Conservation (phyloP, 2,888 invertebrate genomes). For the Schizotus pectinicornis region DNA sequence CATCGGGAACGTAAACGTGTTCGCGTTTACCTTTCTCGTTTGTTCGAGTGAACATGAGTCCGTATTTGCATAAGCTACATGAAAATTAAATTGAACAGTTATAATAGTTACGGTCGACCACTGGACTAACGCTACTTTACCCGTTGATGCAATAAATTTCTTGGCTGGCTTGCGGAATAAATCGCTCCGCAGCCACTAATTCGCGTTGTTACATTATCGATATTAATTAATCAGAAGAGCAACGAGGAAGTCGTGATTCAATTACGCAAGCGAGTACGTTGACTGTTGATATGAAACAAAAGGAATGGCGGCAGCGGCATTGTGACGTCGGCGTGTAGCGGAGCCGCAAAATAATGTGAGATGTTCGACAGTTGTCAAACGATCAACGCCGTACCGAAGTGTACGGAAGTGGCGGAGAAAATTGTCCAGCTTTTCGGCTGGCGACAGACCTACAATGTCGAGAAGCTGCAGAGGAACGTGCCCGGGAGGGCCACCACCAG, state of each 20-base stretch:
- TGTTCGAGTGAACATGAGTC: not conserved
- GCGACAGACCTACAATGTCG: constrained; percentile 81
- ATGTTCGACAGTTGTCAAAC: constrained; percentile 54
- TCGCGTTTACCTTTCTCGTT: constrained; percentile 3
- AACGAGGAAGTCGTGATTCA: too few relatives aligned
- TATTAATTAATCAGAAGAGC: not conserved
- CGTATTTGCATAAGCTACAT: constrained; percentile 11
- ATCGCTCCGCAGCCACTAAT: not conserved
- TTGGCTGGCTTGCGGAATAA: not conserved
- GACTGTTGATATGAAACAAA: constrained; percentile 1
- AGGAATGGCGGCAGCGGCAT: not conserved
- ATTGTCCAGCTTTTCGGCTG: constrained; percentile 78
- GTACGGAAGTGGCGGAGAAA: constrained; percentile 79
- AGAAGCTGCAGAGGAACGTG: constrained; percentile 73
- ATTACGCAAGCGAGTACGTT: constrained; percentile 6
- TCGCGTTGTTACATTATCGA: not conserved
- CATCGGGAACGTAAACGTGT: too few relatives aligned
- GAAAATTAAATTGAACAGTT: constrained; percentile 16
- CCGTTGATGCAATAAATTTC: constrained; percentile 1
- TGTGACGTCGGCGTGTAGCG: not conserved
- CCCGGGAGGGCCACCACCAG: constrained; percentile 60
- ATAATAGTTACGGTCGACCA: constrained; percentile 1
- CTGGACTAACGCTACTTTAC: constrained; percentile 13
- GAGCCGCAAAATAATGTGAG: constrained; percentile 37
- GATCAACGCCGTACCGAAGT: constrained; percentile 62